A percentile compares a stretch with the other conserved stretches of the same genome.
Conservation (phyloP, 1,140 invertebrate species). For the Drosophila teissieri region DNA sequence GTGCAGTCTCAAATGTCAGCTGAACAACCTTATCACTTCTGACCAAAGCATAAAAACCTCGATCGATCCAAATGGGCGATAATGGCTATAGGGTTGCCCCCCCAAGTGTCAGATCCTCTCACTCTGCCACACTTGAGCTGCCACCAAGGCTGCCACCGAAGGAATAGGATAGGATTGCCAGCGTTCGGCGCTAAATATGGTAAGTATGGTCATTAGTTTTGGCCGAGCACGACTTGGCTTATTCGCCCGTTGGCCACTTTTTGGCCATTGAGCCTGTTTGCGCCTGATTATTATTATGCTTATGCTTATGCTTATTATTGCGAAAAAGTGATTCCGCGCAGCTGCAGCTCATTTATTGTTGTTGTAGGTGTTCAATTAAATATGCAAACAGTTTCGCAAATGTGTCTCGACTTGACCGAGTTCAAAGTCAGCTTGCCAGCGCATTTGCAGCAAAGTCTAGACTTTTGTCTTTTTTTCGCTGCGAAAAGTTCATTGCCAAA, state of each 20-base stretch:
- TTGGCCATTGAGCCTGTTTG: conserved; percentile 78
- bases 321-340: conserved; percentile 49
- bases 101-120: conserved; percentile 1
- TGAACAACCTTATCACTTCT: neutral
- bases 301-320: conserved; percentile 79
- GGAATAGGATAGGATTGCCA: conserved; percentile 34
- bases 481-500: conserved; percentile 82
- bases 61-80: neutral
- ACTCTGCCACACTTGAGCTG: neutral
- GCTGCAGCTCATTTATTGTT: conserved; percentile 73
- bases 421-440: conserved; percentile 80
- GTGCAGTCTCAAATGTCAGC: neutral
- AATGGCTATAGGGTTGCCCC: neutral
- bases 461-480: conserved; percentile 42
- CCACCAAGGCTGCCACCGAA: conserved; percentile 26
- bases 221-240: conserved; percentile 70
- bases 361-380: conserved; percentile 83
- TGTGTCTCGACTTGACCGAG: conserved; percentile 82
- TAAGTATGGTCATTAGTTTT: conserved; percentile 71
- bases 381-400: conserved; percentile 81
- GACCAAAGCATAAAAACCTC: neutral
- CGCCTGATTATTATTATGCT: conserved; percentile 75
- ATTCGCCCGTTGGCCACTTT: conserved; percentile 64
- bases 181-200: conserved; percentile 61
- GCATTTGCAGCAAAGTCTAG: conserved; percentile 46